Percentiles rank a stretch among this genome's conserved stretches.
These are phyloP conservation scores for Orestias chungarensis DNA, from an alignment of 2,797 vertebrate species.

Conservation along the genomic window DNA sequence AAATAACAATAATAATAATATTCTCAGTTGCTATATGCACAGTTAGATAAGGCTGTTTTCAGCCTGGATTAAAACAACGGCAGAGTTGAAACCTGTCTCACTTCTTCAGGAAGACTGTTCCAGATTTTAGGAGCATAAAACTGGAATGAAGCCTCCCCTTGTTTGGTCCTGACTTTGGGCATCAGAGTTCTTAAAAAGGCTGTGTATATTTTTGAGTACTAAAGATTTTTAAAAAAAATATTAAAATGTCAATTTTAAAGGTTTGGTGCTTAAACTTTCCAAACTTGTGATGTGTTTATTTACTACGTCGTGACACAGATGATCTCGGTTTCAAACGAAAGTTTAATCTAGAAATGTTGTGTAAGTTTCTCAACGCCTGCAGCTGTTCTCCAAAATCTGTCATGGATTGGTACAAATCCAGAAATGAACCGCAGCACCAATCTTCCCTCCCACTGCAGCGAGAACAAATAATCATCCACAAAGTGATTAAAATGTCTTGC, in stretches of 20 bases:
- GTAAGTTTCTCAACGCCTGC: slow-evolving; percentile 24
- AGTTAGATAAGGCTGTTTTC: too few relatives aligned
- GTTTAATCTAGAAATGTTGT: slow-evolving; percentile 33
- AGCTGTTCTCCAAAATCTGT: slow-evolving; percentile 42
- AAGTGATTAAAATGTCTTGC: slow-evolving; percentile 50
- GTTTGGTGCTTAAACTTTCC: slow-evolving; percentile 18
- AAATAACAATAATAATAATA: too few relatives aligned
- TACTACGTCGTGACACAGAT: slow-evolving; percentile 17
- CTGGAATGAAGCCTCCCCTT: too few relatives aligned
- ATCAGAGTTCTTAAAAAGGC: slow-evolving; percentile 17
- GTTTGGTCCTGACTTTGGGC: too few relatives aligned
- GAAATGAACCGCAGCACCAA: slow-evolving; percentile 30
- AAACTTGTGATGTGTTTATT: slow-evolving; percentile 1
- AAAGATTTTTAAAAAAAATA: slow-evolving; percentile 19
- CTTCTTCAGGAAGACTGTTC: too few relatives aligned
- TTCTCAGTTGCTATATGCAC: too few relatives aligned
- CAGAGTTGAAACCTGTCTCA: too few relatives aligned
- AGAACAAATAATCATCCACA: slow-evolving; percentile 59
- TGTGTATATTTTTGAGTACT: slow-evolving; percentile 11
- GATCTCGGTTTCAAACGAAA: slow-evolving; percentile 40
- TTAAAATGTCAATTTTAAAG: slow-evolving; percentile 13
- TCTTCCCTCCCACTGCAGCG: slow-evolving; percentile 27
- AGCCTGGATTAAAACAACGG: too few relatives aligned
- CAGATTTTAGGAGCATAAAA: too few relatives aligned
- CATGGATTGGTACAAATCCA: slow-evolving; percentile 26